Base-by-base conservation (phyloP, 2,888 invertebrate species). In the Ormyrus rosae region DNA sequence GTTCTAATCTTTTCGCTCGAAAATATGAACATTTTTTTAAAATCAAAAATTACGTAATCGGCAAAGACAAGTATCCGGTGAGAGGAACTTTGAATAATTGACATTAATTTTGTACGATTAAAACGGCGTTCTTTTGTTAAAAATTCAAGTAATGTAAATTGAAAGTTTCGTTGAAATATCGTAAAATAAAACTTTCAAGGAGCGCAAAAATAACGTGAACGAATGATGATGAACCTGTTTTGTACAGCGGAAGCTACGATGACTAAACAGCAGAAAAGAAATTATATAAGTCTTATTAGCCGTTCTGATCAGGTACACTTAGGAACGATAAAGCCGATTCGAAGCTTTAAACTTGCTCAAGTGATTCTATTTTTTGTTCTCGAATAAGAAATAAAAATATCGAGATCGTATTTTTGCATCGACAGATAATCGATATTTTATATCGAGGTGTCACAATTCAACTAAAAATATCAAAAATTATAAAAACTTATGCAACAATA, bases 261-360 rank as follows among this genome's bases (percentile, higher is more conserved):
- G 71, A 72, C 71, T 72, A 53, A 61, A 63, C 45, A 5, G n/a
- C 53, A 45, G 46, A 72, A 61, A 61, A 13, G 13, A 13, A 72
- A 60, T 72, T 51, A 71, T 61, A 13, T 63, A 72, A 72, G 6
- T n/a, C 53, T 53, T 61, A 51, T 71, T n/a, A 46, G 48, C 60
- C 11, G 19, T 50, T 60, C 50, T 60, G 10, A 70, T 19, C 70
- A 19, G 11, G 13, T 13, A 50, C 56, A 10, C 46, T n/a, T n/a
- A n/a, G 6, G 46, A 50, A 70, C 48, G 60, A 11, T n/a, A 13
- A 13, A 13, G 13, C 13, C 13, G 13, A 13, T 13, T 13, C 13
- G 13, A 13, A 7, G 13, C 60, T 48, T 58, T 1, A 50, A 55
- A 70, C 58, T n/a, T 19, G 13, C 48, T 48, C 48, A 19, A 34